phyloP scores from a whole-genome alignment of 2,113 vertebrate species.

The Caranx melampygus region DNA sequence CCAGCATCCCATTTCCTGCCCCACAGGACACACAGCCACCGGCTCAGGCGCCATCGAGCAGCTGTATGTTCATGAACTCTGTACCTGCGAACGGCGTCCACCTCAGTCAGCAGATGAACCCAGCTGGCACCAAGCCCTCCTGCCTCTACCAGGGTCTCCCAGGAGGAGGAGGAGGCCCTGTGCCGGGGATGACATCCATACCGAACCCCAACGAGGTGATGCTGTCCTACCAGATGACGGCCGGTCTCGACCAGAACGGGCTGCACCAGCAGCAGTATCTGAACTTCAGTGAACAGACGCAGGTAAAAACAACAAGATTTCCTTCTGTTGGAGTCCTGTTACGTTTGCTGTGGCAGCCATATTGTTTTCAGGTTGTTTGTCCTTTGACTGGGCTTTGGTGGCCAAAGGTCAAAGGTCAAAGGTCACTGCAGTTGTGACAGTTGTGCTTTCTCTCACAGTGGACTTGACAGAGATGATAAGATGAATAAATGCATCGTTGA shows the following conservation, averaged over 20 bases:
- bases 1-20: constrained; percentile 17
- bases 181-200: constrained; percentile 19
- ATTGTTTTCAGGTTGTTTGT: no score
- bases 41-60: constrained; percentile 17
- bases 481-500: background rate
- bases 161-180: fast-evolving
- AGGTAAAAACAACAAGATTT: constrained; percentile 65
- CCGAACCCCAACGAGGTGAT: constrained; percentile 43
- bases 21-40: constrained; percentile 16
- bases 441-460: no score
- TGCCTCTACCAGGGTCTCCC: constrained; percentile 58
- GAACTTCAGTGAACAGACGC: constrained; percentile 67
- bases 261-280: constrained; percentile 57
- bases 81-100: constrained; percentile 1
- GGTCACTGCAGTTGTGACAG: no score
- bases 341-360: no score
- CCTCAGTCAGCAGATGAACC: constrained; percentile 24
- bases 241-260: constrained; percentile 35
- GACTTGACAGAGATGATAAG: no score
- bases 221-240: constrained; percentile 25
- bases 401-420: no score
- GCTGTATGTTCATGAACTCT: constrained; percentile 58
- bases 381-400: no score
- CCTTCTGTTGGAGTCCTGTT: no score
- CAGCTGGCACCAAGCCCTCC: background rate